Conservation (phyloP, 2,797 vertebrate species). For the Urophycis tenuis region DNA sequence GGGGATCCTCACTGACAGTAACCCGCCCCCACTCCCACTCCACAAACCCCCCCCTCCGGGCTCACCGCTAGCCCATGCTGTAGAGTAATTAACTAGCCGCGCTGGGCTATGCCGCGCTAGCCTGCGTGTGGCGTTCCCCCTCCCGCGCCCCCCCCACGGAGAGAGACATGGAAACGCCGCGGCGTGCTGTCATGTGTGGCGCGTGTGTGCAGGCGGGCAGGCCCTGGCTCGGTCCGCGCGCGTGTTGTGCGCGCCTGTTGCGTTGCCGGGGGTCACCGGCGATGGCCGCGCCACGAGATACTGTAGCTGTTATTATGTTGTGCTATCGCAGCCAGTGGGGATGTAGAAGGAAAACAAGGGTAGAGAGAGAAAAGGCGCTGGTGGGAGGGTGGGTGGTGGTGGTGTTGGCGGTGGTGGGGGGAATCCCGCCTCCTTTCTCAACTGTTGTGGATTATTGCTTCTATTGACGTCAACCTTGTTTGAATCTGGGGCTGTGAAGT, state of each 20-base stretch:
- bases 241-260: not conserved
- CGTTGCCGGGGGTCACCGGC: not conserved
- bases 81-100: not conserved
- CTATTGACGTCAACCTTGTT: not conserved
- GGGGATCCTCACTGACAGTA: not conserved
- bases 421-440: not conserved
- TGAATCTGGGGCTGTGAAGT: not conserved
- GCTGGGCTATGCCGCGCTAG: not conserved
- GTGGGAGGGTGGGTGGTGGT: no score
- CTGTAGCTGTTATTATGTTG: not conserved
- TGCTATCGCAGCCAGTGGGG: not conserved
- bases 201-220: not conserved
- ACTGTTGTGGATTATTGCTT: not conserved
- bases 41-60: not conserved
- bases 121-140: no score
- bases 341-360: not conserved
- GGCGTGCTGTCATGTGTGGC: not conserved
- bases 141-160: not conserved
- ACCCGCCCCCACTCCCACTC: not conserved
- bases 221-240: not conserved
- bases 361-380: not conserved
- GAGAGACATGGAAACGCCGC: not conserved
- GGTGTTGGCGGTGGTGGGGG: no score
- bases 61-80: not conserved
- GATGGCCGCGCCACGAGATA: not conserved